phyloP scores from a whole-genome alignment of 2,888 invertebrate genomes.

The Morinoia aosen region DNA sequence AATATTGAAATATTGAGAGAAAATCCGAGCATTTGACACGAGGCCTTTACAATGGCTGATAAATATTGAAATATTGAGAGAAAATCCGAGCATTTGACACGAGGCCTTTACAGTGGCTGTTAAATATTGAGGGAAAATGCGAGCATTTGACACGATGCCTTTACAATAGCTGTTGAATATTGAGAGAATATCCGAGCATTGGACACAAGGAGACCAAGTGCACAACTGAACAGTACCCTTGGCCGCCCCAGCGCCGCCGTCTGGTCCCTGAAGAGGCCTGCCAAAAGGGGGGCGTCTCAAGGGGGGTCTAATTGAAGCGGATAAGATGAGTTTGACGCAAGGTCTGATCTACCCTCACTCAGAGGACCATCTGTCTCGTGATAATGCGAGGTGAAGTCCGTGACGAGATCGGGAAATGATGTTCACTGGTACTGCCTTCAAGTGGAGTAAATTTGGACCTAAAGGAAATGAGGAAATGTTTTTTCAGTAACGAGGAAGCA shows the following conservation, averaged over 20 bases:
- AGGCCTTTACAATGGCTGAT: no score
- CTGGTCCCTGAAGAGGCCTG: background rate
- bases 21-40: no score
- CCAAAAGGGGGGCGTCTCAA: background rate
- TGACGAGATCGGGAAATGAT: background rate
- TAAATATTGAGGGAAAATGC: background rate
- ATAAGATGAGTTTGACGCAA: background rate
- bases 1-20: no score
- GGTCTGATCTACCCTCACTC: background rate
- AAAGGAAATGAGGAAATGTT: background rate
- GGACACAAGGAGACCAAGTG: background rate
- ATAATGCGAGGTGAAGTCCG: background rate
- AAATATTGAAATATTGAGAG: no score
- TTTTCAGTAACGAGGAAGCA: background rate
- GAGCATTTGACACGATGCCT: no score
- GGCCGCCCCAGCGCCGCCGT: background rate
- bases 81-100: no score
- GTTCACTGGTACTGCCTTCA: background rate
- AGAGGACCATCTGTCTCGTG: background rate
- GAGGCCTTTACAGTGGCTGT: no score
- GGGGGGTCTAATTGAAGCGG: background rate
- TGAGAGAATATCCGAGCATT: background rate
- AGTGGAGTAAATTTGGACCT: background rate
- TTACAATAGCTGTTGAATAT: no score
- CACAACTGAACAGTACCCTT: background rate